phyloP scores from a whole-genome alignment of 2,113 vertebrate genomes.

The Saiga tatarica region DNA sequence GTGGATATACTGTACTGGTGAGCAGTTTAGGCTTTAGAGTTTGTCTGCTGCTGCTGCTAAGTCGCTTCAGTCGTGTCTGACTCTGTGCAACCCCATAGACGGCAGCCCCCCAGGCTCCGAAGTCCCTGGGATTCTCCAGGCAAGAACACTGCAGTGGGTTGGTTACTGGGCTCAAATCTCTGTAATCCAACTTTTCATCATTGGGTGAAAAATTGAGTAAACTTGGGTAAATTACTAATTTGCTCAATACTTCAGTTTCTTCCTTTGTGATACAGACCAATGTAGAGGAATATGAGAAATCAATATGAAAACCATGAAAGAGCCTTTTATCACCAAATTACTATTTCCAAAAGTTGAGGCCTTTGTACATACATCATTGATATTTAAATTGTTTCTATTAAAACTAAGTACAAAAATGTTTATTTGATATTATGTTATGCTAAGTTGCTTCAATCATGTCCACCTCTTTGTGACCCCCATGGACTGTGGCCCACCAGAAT shows the following conservation, averaged over 20 bases:
- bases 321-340: neutral
- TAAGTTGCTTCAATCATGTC: neutral
- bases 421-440: neutral
- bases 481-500: neutral
- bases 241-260: neutral
- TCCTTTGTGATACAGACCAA: neutral
- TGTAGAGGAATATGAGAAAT: neutral
- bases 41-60: neutral
- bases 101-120: no score
- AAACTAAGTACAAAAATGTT: neutral
- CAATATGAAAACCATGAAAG: neutral
- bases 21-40: neutral
- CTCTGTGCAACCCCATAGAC: no score
- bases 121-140: no score
- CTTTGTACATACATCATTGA: neutral
- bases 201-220: neutral
- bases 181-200: neutral
- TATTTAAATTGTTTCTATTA: neutral
- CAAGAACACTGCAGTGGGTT: no score
- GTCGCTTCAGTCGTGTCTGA: accelerated
- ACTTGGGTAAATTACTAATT: neutral
- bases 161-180: neutral
- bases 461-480: neutral
- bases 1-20: neutral
- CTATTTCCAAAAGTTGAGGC: neutral